Conservation (phyloP, 2,797 vertebrate species). For the Danio jaintianensis region DNA sequence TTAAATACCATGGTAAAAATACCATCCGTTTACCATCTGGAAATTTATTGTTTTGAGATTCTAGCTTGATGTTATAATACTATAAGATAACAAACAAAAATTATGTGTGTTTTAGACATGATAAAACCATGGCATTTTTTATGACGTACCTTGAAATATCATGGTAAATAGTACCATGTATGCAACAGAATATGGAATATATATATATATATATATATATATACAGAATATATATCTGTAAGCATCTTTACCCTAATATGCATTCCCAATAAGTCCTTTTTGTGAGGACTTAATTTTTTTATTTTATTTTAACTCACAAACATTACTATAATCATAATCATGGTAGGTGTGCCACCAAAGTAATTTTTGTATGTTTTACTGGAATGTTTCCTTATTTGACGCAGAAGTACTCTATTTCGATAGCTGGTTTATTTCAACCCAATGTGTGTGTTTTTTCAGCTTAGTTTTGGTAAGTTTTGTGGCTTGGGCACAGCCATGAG, state of each 20-base stretch:
- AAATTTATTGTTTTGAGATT: background rate
- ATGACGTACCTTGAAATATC: background rate
- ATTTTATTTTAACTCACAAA: background rate
- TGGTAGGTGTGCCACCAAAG: no score
- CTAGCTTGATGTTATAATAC: background rate
- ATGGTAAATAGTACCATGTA: background rate
- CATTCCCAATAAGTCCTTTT: background rate
- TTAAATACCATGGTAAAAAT: no score
- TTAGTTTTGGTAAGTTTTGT: slow-evolving; percentile 28
- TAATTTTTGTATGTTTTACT: no score
- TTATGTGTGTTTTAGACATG: background rate
- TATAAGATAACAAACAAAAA: background rate
- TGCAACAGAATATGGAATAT: background rate
- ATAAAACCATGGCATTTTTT: background rate
- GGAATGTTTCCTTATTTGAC: no score
- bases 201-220: no score
- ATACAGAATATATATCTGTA: no score
- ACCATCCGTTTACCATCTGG: no score
- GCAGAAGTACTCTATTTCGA: background rate
- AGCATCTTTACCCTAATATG: background rate
- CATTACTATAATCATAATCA: background rate
- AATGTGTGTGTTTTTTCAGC: background rate
- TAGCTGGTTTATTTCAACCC: background rate
- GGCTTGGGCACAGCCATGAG: background rate
- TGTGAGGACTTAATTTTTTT: background rate